A percentile compares a stretch with the other conserved stretches of the same genome.
phyloP scores from a whole-genome alignment of 2,797 vertebrate genomes.

The Valencia hispanica region DNA sequence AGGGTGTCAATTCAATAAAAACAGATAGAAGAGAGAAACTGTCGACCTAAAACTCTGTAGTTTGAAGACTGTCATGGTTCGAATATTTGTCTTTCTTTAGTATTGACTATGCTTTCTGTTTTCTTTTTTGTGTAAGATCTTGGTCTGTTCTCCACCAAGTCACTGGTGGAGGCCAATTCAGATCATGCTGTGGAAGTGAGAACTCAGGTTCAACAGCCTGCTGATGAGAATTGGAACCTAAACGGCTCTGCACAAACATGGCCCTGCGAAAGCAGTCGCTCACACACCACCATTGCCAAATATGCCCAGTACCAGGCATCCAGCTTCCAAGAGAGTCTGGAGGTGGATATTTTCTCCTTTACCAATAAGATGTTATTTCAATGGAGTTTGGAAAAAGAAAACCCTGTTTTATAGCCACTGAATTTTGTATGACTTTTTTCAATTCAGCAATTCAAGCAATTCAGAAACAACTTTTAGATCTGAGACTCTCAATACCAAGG shows the following conservation, averaged over 20 bases:
- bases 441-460: no score
- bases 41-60: not conserved
- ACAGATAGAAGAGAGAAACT: not conserved
- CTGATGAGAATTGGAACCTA: conserved; percentile 92
- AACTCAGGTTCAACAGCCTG: conserved; percentile 93
- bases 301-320: conserved; percentile 95
- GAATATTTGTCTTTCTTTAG: not conserved
- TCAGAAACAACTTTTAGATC: not conserved
- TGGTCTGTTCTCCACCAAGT: conserved; percentile 93
- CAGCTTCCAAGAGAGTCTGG: conserved; percentile 92
- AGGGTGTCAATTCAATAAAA: not conserved
- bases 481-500: not conserved
- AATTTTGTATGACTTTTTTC: not conserved
- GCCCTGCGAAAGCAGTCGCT: conserved; percentile 94
- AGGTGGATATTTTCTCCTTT: conserved; percentile 77
- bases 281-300: conserved; percentile 93
- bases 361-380: not conserved
- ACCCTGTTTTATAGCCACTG: not conserved
- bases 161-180: conserved; percentile 89
- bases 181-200: conserved; percentile 92
- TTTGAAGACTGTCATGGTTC: not conserved
- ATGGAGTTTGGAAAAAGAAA: not conserved
- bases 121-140: conserved; percentile 76
- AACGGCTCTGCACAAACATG: conserved; percentile 86
- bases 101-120: conserved; percentile 1